These are phyloP conservation scores for Subacronicta megacephala DNA, from an alignment of 2,888 invertebrate genomes.

Conservation along the genomic window DNA sequence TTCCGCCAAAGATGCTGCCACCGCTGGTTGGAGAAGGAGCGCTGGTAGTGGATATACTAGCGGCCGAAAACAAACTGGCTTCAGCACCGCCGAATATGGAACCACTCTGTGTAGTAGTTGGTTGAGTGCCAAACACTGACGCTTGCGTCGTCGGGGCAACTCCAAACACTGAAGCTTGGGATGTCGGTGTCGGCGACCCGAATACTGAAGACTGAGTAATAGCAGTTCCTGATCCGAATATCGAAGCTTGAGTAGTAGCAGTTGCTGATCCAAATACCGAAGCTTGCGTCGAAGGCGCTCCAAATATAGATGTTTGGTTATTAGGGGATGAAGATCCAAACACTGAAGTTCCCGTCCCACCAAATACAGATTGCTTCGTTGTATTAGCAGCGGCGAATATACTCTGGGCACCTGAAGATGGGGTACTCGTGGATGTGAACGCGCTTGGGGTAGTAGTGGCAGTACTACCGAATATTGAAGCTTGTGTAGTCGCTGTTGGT, in stretches of 20 bases:
- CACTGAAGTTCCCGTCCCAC: constrained; percentile 45
- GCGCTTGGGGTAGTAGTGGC: constrained; percentile 48
- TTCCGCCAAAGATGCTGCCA: constrained; percentile 80
- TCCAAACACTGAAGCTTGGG: constrained; percentile 55
- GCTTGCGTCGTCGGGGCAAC: constrained; percentile 39
- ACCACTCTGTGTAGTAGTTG: constrained; percentile 69
- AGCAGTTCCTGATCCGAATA: constrained; percentile 61
- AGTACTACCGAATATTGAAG: constrained; percentile 52
- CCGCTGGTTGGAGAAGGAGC: constrained; percentile 70
- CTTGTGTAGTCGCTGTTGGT: constrained; percentile 40
- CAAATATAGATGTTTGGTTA: constrained; percentile 49
- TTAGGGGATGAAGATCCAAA: constrained; percentile 39
- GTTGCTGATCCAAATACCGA: constrained; percentile 67
- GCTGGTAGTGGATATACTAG: constrained; percentile 82
- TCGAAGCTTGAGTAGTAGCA: constrained; percentile 60
- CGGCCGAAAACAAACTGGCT: constrained; percentile 79
- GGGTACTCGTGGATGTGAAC: constrained; percentile 38
- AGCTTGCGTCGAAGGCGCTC: constrained; percentile 54
- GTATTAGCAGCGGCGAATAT: constrained; percentile 44
- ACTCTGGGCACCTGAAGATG: constrained; percentile 39
- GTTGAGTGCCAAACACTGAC: constrained; percentile 65
- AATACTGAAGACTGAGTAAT: constrained; percentile 65
- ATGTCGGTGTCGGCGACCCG: constrained; percentile 50
- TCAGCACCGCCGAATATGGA: constrained; percentile 77
- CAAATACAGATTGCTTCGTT: constrained; percentile 58